Base-by-base conservation (phyloP, 2,797 vertebrate genomes). In the Tragopan temminckii region DNA sequence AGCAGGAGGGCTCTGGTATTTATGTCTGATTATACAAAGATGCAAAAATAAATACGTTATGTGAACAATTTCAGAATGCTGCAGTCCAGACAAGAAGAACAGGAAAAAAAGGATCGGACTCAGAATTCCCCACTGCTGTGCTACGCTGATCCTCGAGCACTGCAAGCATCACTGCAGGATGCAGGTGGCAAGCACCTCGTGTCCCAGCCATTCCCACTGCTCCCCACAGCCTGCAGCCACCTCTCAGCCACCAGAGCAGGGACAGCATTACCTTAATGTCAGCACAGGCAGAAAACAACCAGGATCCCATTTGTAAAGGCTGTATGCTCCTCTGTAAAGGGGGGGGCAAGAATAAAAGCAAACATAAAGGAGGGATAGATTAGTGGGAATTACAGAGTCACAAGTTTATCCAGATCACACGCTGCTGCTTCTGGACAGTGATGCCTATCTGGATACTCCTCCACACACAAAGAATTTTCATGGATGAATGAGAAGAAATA, bases 271-370 rank as follows among this genome's bases (percentile, higher is more conserved):
- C 71, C 42, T 61, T 71, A 48, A 31, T 15, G 35, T 53, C 2
- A 0, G 53, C 12, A 70, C 0, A 0, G 75, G 75, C 13, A 78
- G n/a, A 77, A 48, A 21, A 35, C 29, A 67, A n/a, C 3, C 8
- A 70, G 61, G 58, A 80, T 33, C 9, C 42, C 11, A 8, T 50
- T 72, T 78, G 52, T 38, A 91, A 58, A 75, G 5, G 48, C 5
- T 82, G 40, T 19, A 53, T 1, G 0, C 50, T 33, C 31, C 48
- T 75, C 58, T 72, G 69, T 53, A 83, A 48, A 80, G 78, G 15
- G 82, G 15, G 82, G 33, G 27, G 61, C 29, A 74, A 55, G 57
- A 84, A 88, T 36, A 78, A 90, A 81, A 93, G 66, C 46, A 87
- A 92, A 87, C 18, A 36, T 7, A 58, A 50, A 31, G 35, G 42